These are phyloP conservation scores for Eurosta solidaginis DNA, from an alignment of 1,140 invertebrate genomes.

Conservation along the genomic window DNA sequence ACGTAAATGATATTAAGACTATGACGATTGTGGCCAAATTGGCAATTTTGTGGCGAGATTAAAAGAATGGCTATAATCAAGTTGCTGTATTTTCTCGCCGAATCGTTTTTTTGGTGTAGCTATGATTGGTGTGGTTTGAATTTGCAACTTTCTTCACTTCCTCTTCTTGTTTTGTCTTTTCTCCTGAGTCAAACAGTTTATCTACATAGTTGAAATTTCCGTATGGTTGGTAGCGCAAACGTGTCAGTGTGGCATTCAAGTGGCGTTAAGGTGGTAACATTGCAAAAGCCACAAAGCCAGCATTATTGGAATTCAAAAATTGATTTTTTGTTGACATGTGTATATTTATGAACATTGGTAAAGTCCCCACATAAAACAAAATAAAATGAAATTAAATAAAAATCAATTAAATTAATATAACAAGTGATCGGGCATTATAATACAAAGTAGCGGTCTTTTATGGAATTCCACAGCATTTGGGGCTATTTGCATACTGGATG, in stretches of 20 bases:
- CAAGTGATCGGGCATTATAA: too few relatives aligned
- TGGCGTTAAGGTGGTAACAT: not conserved
- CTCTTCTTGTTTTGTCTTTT: not conserved
- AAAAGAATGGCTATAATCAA: not conserved
- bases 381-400: too few relatives aligned
- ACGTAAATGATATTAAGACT: not conserved
- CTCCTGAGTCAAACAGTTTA: not conserved
- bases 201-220: not conserved
- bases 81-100: not conserved
- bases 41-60: not conserved
- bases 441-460: too few relatives aligned
- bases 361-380: too few relatives aligned
- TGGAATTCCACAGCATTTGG: too few relatives aligned
- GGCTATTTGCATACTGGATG: too few relatives aligned
- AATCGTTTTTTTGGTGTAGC: not conserved
- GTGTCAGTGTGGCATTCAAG: not conserved
- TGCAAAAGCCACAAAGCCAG: not conserved
- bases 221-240: not conserved
- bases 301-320: constrained; percentile 3
- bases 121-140: not conserved
- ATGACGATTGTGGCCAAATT: not conserved
- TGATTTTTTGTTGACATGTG: not conserved
- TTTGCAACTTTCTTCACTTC: constrained; percentile 15
- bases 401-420: too few relatives aligned
- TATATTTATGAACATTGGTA: not conserved